Percentiles rank a stretch among this genome's conserved stretches.
These are phyloP conservation scores for Caenorhabditis sp. DNA, from an alignment of 2,888 invertebrate species.

Conservation along the genomic window DNA sequence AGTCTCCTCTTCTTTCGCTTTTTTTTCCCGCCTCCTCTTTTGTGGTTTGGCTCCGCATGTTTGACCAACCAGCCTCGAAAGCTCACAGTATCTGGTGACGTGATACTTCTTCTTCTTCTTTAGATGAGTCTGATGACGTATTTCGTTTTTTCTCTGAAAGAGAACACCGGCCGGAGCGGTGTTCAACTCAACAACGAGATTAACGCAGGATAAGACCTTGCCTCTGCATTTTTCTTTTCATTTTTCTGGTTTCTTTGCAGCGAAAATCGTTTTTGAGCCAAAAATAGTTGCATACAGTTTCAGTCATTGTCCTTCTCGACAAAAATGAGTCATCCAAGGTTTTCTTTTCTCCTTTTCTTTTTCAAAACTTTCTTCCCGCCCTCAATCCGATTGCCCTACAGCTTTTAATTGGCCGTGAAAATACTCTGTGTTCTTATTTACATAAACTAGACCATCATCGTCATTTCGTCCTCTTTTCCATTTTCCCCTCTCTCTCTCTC, in stretches of 20 bases:
- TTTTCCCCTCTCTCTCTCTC: neutral
- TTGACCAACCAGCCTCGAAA: slow-evolving; percentile 13
- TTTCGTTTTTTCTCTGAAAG: neutral
- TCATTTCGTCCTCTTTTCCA: slow-evolving; percentile 5
- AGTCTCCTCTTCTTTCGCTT: slow-evolving; percentile 11
- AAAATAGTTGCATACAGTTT: no score
- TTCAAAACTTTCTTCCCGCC: slow-evolving; percentile 24
- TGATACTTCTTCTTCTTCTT: neutral
- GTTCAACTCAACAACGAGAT: neutral
- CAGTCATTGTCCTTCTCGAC: slow-evolving; percentile 8
- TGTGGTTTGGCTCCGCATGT: slow-evolving; percentile 43
- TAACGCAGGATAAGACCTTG: neutral
- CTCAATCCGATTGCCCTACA: slow-evolving; percentile 39
- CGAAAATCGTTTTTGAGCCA: no score
- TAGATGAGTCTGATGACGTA: slow-evolving; percentile 16
- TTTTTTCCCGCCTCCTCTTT: no score
- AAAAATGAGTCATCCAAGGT: slow-evolving; percentile 25
- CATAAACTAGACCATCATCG: slow-evolving; percentile 42
- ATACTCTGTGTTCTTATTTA: slow-evolving; percentile 50
- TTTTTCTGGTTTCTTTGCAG: no score
- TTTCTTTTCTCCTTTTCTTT: neutral
- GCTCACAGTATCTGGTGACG: slow-evolving; percentile 7
- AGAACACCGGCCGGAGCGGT: neutral
- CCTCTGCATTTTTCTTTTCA: neutral
- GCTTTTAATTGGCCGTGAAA: slow-evolving; percentile 52